Conservation (phyloP, 2,888 invertebrate species). For the Standfussiana lucernea region DNA sequence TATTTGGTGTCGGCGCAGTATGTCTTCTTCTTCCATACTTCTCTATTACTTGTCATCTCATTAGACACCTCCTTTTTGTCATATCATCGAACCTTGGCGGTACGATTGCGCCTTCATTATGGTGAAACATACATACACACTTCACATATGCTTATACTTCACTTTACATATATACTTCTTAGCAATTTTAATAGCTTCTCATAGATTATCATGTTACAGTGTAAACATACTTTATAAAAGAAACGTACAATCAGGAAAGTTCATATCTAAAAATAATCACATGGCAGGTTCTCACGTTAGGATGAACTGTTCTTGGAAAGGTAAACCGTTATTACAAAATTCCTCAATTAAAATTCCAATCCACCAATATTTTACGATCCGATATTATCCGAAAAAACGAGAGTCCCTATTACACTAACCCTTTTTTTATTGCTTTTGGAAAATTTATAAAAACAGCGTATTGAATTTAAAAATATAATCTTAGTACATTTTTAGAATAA, state of each 20-base stretch:
- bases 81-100: background rate
- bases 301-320: background rate
- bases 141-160: too few species aligned
- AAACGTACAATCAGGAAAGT: background rate
- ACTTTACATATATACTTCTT: too few species aligned
- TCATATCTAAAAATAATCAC: background rate
- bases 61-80: too few species aligned
- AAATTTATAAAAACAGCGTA: background rate
- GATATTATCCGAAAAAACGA: background rate
- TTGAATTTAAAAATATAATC: background rate
- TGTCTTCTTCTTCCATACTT: too few species aligned
- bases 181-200: background rate
- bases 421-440: background rate
- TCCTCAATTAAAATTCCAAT: slow-evolving; percentile 6
- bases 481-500: slow-evolving; percentile 7
- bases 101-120: background rate
- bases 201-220: background rate
- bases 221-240: too few species aligned
- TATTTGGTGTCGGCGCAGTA: too few species aligned
- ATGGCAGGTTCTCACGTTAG: background rate
- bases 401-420: background rate
- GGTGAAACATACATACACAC: background rate
- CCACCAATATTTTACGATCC: background rate
- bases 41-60: too few species aligned
- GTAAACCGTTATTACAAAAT: background rate